These are phyloP conservation scores for Diuraphis noxia DNA, from an alignment of 1,140 invertebrate genomes.

Conservation along the genomic window DNA sequence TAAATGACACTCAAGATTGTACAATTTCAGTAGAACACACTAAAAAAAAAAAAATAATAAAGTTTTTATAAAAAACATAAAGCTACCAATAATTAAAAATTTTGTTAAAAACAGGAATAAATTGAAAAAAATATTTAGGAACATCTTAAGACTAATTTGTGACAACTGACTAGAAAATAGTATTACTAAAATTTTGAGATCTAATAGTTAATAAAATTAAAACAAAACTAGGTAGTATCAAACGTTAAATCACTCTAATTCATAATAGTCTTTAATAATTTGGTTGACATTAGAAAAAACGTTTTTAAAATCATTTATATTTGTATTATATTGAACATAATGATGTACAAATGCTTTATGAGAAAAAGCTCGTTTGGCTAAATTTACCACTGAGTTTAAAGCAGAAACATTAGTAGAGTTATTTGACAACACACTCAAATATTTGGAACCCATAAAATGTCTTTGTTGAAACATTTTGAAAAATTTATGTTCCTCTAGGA, in stretches of 20 bases:
- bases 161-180: conserved; percentile 45
- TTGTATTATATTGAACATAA: conserved; percentile 47
- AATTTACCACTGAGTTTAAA: conserved; percentile 27
- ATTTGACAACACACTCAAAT: conserved; percentile 45
- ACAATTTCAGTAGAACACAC: conserved; percentile 32
- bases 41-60: background rate
- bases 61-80: background rate
- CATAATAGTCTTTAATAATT: conserved; percentile 49
- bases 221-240: background rate
- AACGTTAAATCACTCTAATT: conserved; percentile 32
- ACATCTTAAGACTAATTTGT: conserved; percentile 28
- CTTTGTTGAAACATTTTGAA: background rate
- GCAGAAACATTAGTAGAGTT: conserved; percentile 20
- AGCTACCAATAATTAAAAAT: background rate
- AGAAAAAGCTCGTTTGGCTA: conserved; percentile 34
- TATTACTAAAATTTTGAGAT: conserved; percentile 32
- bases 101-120: conserved; percentile 24
- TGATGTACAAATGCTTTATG: conserved; percentile 49
- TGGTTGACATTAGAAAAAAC: conserved; percentile 10
- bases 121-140: conserved; percentile 15
- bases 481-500: conserved; percentile 20
- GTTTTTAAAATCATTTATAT: conserved; percentile 32
- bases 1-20: background rate
- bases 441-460: conserved; percentile 46
- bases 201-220: conserved; percentile 4